Base-by-base conservation (phyloP, 2,888 invertebrate genomes). In the Andrena camellia region DNA sequence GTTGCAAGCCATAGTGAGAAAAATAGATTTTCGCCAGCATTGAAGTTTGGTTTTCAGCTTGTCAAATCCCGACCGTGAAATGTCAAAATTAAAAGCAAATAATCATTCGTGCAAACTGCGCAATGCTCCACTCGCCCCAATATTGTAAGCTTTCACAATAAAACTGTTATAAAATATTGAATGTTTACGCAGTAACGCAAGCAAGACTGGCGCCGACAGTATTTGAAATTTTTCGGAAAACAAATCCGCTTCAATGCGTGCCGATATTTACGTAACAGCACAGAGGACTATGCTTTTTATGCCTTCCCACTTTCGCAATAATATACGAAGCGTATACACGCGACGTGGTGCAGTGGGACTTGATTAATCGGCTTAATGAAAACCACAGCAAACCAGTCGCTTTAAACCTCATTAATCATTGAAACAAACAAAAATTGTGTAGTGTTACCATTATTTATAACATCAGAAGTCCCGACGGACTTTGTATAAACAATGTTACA, bases 81-180 rank as follows among this genome's bases (percentile, higher is more conserved):
- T 17, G 42, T 42, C 42, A 42, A n/a, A 57, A 68, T 33, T 33
- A 35, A 68, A 57, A 33, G 54, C 13, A 68, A 68, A 68, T 68
- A 68, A 57, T 23, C 10, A 23, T 57, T 26, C 57, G 23, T 1
- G 13, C 42, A 17, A 42, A 42, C 42, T 17, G 17, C 17, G 17
- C 26, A 1, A 57, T 3, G 57, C 3, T 23, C 23, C 8, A 4
- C 23, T 57, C 20, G 52, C 8, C 6, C 20, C 10, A 10, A 57
- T 23, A 13, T 26, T 23, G 23, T 57, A 57, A 57, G 57, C 57
- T 23, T 23, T 10, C 26, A 23, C 26, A 26, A 10, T 23, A 57
- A 23, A 23, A 26, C 10, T 10, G 57, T 23, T 26, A 26, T 3
- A 23, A 48, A 64, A 64, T 42, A 26, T 64, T 62, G 20, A 50